phyloP scores from a whole-genome alignment of 2,113 vertebrate genomes.

The Melanerpes aurifrons region DNA sequence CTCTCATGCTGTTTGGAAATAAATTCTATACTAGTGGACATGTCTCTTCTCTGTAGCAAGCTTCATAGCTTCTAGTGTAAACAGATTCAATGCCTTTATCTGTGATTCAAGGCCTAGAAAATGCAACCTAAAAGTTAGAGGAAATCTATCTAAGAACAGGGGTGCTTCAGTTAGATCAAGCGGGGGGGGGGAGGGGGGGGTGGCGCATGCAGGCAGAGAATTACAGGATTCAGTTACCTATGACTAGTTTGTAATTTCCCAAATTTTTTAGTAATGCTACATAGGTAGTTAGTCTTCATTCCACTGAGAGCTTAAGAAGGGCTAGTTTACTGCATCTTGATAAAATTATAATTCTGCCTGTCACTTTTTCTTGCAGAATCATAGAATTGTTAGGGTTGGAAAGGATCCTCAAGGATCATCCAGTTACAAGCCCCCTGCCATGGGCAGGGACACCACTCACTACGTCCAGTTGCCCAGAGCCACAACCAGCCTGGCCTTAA shows the following conservation, averaged over 20 bases:
- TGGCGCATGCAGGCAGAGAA: not conserved
- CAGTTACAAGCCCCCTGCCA: too few species aligned
- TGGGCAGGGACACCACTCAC: too few species aligned
- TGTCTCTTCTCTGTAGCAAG: not conserved
- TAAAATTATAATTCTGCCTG: not conserved
- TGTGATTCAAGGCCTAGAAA: not conserved
- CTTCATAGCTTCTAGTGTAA: not conserved
- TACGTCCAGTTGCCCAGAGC: too few species aligned
- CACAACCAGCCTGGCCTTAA: too few species aligned
- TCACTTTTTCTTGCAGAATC: not conserved
- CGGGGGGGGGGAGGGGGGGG: not conserved
- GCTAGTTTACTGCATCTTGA: not conserved
- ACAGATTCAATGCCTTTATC: not conserved
- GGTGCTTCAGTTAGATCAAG: not conserved
- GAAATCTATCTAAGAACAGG: not conserved
- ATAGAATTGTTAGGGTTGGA: too few species aligned
- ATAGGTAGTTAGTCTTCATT: not conserved
- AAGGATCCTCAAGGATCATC: too few species aligned
- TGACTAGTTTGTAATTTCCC: not conserved
- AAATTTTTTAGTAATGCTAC: not conserved
- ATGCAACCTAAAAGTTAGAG: not conserved
- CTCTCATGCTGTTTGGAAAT: not conserved
- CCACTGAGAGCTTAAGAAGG: not conserved
- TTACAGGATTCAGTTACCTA: fast-evolving
- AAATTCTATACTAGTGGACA: not conserved